phyloP scores from a whole-genome alignment of 2,888 invertebrate species.

The Ashinkailepas kermadecensis region DNA sequence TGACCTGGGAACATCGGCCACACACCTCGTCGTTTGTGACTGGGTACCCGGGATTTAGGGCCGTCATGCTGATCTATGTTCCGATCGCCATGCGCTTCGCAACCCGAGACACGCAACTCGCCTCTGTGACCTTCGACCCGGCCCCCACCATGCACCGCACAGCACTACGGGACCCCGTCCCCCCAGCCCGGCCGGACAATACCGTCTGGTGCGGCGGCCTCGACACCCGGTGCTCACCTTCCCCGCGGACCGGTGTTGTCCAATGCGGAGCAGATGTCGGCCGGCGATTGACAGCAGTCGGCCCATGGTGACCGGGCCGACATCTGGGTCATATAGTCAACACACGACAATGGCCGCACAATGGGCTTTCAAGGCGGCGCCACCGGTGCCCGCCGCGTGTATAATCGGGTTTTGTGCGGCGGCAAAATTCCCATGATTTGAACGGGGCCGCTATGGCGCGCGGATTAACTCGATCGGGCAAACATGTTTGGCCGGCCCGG shows the following conservation, averaged over 20 bases:
- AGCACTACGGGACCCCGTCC: not conserved
- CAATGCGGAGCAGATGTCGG: not conserved
- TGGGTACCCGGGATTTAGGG: no score
- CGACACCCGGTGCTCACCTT: not conserved
- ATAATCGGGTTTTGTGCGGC: not conserved
- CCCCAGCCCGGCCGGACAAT: not conserved
- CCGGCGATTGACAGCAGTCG: conserved; percentile 9
- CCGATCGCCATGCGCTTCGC: no score
- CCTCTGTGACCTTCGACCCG: not conserved
- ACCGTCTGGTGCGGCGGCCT: not conserved
- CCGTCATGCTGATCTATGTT: no score
- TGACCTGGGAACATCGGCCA: no score
- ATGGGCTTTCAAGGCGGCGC: conserved; percentile 7
- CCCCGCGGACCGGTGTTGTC: not conserved
- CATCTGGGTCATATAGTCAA: not conserved
- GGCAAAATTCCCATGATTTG: conserved; percentile 13
- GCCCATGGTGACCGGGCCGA: not conserved
- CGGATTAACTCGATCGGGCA: conserved; percentile 20
- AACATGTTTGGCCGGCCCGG: not conserved
- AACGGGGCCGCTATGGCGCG: not conserved
- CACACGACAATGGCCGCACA: conserved; percentile 5
- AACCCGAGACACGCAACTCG: not conserved
- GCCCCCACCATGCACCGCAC: not conserved
- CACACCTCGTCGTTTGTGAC: no score
- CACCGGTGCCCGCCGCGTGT: not conserved